Percentiles rank a stretch among this genome's conserved stretches.
phyloP scores from a whole-genome alignment of 2,113 vertebrate species.

The Pseudopipra pipra region DNA sequence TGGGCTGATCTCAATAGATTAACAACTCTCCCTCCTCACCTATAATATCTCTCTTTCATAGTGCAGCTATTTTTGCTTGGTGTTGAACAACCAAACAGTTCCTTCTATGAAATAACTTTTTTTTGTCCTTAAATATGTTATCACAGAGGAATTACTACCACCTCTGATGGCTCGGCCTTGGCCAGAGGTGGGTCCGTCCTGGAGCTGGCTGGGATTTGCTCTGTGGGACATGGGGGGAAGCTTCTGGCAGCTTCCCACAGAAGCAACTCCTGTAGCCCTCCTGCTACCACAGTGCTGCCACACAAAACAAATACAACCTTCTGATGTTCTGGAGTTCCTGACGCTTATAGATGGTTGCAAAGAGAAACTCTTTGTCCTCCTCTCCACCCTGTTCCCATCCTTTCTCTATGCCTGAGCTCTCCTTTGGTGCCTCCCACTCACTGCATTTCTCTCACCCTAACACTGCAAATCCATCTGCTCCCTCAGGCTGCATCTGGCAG shows the following conservation, averaged over 20 bases:
- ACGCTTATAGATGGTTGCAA: background rate
- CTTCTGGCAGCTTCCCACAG: background rate
- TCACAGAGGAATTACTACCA: background rate
- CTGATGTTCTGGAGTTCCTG: background rate
- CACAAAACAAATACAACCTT: background rate
- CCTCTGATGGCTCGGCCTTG: background rate
- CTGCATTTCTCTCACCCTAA: background rate
- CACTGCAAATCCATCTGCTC: background rate
- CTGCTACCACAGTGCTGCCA: background rate
- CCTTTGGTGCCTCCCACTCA: background rate
- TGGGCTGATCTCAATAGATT: too few relatives aligned
- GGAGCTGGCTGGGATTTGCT: background rate
- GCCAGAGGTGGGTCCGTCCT: accelerated
- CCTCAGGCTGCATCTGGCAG: background rate
- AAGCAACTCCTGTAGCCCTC: background rate
- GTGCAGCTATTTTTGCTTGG: too few relatives aligned
- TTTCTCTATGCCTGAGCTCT: background rate
- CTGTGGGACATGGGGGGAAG: background rate
- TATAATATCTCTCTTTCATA: too few relatives aligned
- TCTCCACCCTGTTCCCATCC: background rate
- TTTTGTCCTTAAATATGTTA: background rate
- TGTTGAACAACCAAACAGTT: background rate
- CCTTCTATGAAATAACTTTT: background rate
- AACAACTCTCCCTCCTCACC: too few relatives aligned
- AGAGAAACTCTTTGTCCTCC: background rate